Conservation (phyloP, 1,140 invertebrate genomes). For the Heliconius nattereri region DNA sequence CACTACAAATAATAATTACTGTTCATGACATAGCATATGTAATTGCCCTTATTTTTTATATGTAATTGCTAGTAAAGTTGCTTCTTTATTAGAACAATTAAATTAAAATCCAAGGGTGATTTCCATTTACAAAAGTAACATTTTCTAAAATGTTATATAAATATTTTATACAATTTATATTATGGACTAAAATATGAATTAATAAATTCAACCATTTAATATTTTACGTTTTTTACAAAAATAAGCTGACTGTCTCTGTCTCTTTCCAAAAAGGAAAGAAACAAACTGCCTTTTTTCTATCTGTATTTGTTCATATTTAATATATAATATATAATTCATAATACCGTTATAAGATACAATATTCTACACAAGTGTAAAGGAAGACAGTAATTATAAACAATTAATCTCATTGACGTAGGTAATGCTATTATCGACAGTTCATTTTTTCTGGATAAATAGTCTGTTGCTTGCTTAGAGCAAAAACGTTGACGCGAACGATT, state of each 20-base stretch:
- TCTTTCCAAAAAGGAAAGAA: too few relatives aligned
- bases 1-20: constrained; percentile 14
- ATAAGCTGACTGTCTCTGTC: too few relatives aligned
- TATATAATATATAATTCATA: background rate
- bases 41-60: constrained; percentile 26
- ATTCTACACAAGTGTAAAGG: background rate
- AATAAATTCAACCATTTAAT: too few relatives aligned
- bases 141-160: too few relatives aligned
- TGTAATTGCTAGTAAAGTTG: background rate
- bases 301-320: too few relatives aligned
- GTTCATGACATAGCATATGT: constrained; percentile 21
- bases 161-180: too few relatives aligned
- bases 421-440: constrained; percentile 11
- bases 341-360: background rate
- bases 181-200: too few relatives aligned
- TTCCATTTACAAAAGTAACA: too few relatives aligned
- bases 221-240: too few relatives aligned
- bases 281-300: too few relatives aligned
- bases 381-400: constrained; percentile 10
- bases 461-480: background rate
- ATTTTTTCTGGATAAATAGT: constrained; percentile 6
- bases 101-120: too few relatives aligned
- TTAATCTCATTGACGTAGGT: constrained; percentile 23
- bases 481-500: background rate
- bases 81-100: too few relatives aligned